phyloP scores from a whole-genome alignment of 2,113 vertebrate species.

The Corynorhinus townsendii region DNA sequence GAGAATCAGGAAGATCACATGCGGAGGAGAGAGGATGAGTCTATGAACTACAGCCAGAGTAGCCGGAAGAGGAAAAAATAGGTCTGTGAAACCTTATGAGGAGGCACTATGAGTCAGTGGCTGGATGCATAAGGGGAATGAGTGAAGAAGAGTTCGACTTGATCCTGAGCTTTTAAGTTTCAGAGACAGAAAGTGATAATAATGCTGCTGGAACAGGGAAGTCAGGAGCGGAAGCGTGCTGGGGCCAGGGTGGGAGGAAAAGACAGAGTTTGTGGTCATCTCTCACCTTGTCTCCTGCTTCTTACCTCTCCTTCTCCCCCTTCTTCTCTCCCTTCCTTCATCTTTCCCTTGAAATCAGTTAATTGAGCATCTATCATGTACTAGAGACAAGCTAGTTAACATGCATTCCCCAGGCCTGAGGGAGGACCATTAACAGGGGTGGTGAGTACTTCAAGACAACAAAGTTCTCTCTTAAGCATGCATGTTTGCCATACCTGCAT shows the following conservation, averaged over 20 bases:
- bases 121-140: not conserved
- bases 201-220: not conserved
- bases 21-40: not conserved
- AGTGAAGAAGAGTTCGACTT: too few species aligned
- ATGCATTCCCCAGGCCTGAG: not conserved
- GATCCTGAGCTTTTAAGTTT: not conserved
- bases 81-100: not conserved
- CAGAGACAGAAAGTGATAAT: not conserved
- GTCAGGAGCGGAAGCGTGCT: not conserved
- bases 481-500: not conserved
- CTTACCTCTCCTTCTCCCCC: not conserved
- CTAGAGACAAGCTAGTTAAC: not conserved
- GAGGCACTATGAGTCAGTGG: not conserved
- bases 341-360: not conserved
- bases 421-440: not conserved
- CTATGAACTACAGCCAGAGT: not conserved
- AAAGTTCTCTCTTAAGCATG: not conserved
- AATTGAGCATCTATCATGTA: not conserved
- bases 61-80: not conserved
- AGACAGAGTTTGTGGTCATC: not conserved
- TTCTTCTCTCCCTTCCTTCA: not conserved
- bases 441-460: not conserved
- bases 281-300: not conserved
- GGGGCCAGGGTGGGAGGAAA: fast-evolving
- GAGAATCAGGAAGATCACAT: not conserved